A percentile compares a stretch with the other conserved stretches of the same genome.
Evolutionary conservation across 2,113 vertebrate genomes (phyloP).

Genomic region (Nymphicus hollandicus): DNA sequence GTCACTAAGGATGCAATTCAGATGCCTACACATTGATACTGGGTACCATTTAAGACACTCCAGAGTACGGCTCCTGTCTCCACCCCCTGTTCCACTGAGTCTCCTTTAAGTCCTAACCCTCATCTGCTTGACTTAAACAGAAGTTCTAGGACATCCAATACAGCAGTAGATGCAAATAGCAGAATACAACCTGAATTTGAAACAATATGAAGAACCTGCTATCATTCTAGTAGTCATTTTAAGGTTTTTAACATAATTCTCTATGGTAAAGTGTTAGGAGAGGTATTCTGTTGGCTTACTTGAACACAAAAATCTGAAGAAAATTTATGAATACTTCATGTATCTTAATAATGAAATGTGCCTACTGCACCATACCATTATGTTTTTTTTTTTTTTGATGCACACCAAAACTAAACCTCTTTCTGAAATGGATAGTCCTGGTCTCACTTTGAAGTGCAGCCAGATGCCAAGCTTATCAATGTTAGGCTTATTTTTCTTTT

Average conservation of each 20-base stretch:
- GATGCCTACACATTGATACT: background rate
- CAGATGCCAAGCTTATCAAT: background rate
- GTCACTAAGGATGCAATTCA: background rate
- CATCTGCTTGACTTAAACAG: background rate
- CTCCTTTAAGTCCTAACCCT: background rate
- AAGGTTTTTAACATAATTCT: background rate
- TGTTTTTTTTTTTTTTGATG: rapidly evolving
- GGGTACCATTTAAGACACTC: background rate
- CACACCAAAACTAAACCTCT: background rate
- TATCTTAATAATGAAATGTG: background rate
- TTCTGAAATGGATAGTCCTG: background rate
- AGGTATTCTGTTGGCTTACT: background rate
- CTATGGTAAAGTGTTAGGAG: background rate
- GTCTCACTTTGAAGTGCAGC: background rate
- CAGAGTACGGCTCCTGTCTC: background rate
- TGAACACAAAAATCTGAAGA: background rate
- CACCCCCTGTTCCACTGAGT: background rate
- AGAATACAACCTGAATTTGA: background rate
- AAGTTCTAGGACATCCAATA: background rate
- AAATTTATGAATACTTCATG: background rate
- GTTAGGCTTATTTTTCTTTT: background rate
- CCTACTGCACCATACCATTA: background rate
- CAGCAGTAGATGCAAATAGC: background rate
- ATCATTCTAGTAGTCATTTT: background rate
- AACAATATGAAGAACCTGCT: background rate